These are phyloP conservation scores for Schizotus pectinicornis DNA, from an alignment of 2,888 invertebrate genomes.

Conservation along the genomic window DNA sequence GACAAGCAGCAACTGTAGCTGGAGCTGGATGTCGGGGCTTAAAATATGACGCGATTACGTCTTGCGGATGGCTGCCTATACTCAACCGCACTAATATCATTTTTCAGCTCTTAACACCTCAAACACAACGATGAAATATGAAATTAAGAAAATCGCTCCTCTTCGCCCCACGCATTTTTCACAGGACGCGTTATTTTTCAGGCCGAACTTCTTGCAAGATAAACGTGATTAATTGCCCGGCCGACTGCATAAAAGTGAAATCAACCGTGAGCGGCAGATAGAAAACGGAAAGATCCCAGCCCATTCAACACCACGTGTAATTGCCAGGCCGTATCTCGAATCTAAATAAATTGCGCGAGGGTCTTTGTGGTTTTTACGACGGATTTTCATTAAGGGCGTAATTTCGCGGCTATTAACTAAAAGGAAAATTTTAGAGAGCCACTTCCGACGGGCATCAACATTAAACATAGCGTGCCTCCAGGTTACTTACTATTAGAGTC, in stretches of 20 bases:
- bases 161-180: constrained; percentile 26
- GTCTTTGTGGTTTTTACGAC: neutral
- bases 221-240: constrained; percentile 30
- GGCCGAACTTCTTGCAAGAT: constrained; percentile 20
- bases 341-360: neutral
- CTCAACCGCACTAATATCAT: constrained; percentile 31
- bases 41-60: constrained; percentile 37
- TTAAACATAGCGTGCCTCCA: constrained; percentile 23
- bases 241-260: constrained; percentile 24
- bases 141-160: constrained; percentile 34
- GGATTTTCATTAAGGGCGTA: constrained; percentile 16
- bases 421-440: constrained; percentile 20
- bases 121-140: constrained; percentile 33
- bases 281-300: neutral
- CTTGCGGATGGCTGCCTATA: constrained; percentile 32
- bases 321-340: neutral
- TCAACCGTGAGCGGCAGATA: constrained; percentile 19
- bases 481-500: constrained; percentile 24
- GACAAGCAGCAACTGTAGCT: constrained; percentile 32
- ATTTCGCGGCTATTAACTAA: constrained; percentile 14
- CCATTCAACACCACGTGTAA: too few relatives aligned
- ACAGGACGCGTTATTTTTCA: constrained; percentile 22
- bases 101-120: constrained; percentile 35
- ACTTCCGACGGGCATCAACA: constrained; percentile 21
- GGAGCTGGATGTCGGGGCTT: constrained; percentile 27